Evolutionary conservation across 2,888 invertebrate species (phyloP).

Genomic region (Cheilosia vulpina): DNA sequence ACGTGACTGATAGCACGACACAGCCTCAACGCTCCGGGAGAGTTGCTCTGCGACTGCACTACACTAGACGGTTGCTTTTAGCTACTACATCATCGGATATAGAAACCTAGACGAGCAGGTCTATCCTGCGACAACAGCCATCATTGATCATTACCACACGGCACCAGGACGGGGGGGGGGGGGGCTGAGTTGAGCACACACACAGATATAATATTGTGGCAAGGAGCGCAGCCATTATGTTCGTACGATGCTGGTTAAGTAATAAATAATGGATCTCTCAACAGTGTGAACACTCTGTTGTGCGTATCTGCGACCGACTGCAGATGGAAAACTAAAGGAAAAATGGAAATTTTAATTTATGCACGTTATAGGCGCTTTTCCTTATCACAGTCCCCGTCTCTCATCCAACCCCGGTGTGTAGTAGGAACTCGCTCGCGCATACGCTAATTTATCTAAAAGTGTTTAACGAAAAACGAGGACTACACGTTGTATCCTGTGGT

Average conservation of each 20-base stretch:
- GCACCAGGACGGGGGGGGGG: background rate
- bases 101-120: slow-evolving; percentile 27
- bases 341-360: slow-evolving; percentile 57
- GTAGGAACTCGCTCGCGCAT: slow-evolving; percentile 17
- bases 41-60: background rate
- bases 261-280: slow-evolving; percentile 72
- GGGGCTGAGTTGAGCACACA: background rate
- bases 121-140: slow-evolving; percentile 68
- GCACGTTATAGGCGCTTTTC: slow-evolving; percentile 9
- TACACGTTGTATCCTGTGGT: slow-evolving; percentile 19
- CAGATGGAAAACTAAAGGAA: slow-evolving; percentile 45
- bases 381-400: slow-evolving; percentile 32
- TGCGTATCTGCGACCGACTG: background rate
- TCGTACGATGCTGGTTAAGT: slow-evolving; percentile 57
- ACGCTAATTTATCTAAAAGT: slow-evolving; percentile 60
- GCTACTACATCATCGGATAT: slow-evolving; percentile 15
- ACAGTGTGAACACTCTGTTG: slow-evolving; percentile 53
- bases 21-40: slow-evolving; percentile 16
- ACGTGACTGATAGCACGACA: slow-evolving; percentile 62
- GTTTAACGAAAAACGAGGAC: slow-evolving; percentile 21
- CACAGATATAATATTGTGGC: slow-evolving; percentile 21
- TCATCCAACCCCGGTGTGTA: slow-evolving; percentile 18
- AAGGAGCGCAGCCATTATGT: slow-evolving; percentile 49
- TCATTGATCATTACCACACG: slow-evolving; percentile 67
- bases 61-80: background rate